phyloP scores from a whole-genome alignment of 2,888 invertebrate species.

The Drosophila pseudotalamancana region DNA sequence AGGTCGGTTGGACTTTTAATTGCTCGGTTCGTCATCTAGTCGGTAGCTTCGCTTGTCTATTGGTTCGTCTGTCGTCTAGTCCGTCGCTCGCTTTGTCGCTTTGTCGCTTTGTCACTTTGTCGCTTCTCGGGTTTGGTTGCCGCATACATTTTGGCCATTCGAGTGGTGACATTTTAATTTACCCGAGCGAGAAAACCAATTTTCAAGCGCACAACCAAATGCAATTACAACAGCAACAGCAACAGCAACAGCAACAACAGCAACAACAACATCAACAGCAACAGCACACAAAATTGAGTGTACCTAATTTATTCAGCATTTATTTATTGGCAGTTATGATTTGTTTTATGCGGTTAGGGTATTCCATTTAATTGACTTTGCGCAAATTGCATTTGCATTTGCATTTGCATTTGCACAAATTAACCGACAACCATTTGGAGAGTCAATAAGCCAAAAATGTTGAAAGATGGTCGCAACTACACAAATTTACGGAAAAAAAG shows the following conservation, averaged over 20 bases:
- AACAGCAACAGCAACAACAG: slow-evolving; percentile 3
- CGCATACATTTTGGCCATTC: slow-evolving; percentile 60
- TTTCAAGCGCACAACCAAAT: slow-evolving; percentile 58
- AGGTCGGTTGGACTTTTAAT: no score
- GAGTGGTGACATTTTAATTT: slow-evolving; percentile 77
- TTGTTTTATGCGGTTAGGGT: slow-evolving; percentile 47
- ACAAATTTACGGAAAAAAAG: no score
- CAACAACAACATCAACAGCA: slow-evolving; percentile 15
- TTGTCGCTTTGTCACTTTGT: not conserved
- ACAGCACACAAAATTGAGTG: slow-evolving; percentile 16
- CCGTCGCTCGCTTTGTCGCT: not conserved
- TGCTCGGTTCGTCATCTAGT: no score
- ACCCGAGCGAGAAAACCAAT: slow-evolving; percentile 75
- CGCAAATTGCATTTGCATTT: slow-evolving; percentile 48
- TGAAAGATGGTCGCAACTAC: not conserved
- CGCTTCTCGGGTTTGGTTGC: slow-evolving; percentile 24
- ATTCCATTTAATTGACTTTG: slow-evolving; percentile 46
- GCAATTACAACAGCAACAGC: slow-evolving; percentile 27
- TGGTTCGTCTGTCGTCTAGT: slow-evolving; percentile 2
- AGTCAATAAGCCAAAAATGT: slow-evolving; percentile 2
- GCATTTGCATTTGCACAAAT: slow-evolving; percentile 40
- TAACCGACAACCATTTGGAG: slow-evolving; percentile 14
- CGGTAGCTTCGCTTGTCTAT: no score
- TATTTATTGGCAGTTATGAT: slow-evolving; percentile 74
- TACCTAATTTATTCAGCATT: slow-evolving; percentile 70